These are phyloP conservation scores for Patella vulgata DNA, from an alignment of 1,140 invertebrate species.

Conservation along the genomic window DNA sequence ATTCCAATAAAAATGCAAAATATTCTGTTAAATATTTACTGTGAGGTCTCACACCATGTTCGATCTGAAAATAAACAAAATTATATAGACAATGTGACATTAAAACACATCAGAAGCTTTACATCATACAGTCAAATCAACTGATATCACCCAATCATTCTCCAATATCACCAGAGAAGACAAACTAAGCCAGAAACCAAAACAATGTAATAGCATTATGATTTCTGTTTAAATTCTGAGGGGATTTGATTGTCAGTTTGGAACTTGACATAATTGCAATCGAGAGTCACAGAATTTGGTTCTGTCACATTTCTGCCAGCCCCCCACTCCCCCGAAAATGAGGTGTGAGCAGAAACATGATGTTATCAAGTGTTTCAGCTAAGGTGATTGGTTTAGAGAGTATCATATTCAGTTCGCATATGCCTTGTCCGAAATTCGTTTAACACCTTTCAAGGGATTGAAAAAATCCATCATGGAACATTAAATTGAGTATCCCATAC, in stretches of 20 bases:
- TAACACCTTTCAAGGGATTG: background rate
- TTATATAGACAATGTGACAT: background rate
- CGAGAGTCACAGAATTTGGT: no score
- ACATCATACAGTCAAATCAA: background rate
- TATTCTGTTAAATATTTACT: constrained; percentile 86
- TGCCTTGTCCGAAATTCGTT: background rate
- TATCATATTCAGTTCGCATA: background rate
- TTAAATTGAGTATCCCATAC: no score
- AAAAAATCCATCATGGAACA: no score
- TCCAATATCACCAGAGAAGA: background rate
- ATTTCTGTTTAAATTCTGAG: no score
- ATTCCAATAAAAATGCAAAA: constrained; percentile 90
- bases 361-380: no score
- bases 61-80: constrained; percentile 73
- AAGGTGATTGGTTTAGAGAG: background rate
- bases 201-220: no score
- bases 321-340: no score
- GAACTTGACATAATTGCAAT: no score
- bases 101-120: no score
- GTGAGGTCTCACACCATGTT: constrained; percentile 79
- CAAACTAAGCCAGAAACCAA: background rate
- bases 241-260: no score
- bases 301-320: no score
- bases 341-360: no score
- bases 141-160: background rate